Percentiles rank a stretch among this genome's conserved stretches.
phyloP scores from a whole-genome alignment of 2,113 vertebrate species.

The Dicerorhinus sumatrensis region DNA sequence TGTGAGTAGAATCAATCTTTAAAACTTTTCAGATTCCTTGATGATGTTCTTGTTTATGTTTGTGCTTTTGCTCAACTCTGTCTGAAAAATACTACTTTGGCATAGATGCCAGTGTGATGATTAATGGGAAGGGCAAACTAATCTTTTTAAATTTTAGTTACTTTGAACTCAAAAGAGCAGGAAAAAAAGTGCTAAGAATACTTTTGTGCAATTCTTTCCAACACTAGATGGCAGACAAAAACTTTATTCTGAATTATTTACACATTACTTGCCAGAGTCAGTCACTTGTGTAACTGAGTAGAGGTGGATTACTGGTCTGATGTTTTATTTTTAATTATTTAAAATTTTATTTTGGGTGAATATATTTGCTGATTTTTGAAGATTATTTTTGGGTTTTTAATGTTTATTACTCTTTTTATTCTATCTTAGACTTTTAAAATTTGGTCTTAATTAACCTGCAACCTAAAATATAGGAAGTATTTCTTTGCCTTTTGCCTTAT shows the following conservation, averaged over 20 bases:
- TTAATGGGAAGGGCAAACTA: not conserved
- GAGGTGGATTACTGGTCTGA: not conserved
- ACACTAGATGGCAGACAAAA: conserved; percentile 75
- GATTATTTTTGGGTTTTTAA: conserved; percentile 20
- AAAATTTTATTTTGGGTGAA: conserved; percentile 39
- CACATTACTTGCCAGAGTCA: not conserved
- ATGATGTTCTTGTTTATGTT: conserved; percentile 33
- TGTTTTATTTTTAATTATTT: conserved; percentile 50
- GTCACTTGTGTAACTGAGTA: not conserved
- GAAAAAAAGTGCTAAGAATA: not conserved
- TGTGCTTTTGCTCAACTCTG: not conserved
- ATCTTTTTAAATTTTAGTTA: conserved; percentile 46
- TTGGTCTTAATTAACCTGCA: conserved; percentile 16
- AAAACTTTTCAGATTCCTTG: not conserved
- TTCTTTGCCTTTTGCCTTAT: not conserved
- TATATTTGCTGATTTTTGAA: conserved; percentile 25
- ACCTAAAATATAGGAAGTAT: not conserved
- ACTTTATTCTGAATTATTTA: conserved; percentile 49
- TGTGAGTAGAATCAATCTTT: conserved; percentile 83
- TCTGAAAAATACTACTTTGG: conserved; percentile 30
- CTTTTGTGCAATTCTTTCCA: conserved; percentile 36
- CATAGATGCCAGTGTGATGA: not conserved
- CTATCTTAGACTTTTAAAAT: not conserved
- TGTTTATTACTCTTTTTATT: conserved; percentile 19
- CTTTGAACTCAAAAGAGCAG: not conserved